Evolutionary conservation across 2,888 invertebrate species (phyloP), one percentile per base, ranked within the genome.

Genomic region (Spisula subtruncata): DNA sequence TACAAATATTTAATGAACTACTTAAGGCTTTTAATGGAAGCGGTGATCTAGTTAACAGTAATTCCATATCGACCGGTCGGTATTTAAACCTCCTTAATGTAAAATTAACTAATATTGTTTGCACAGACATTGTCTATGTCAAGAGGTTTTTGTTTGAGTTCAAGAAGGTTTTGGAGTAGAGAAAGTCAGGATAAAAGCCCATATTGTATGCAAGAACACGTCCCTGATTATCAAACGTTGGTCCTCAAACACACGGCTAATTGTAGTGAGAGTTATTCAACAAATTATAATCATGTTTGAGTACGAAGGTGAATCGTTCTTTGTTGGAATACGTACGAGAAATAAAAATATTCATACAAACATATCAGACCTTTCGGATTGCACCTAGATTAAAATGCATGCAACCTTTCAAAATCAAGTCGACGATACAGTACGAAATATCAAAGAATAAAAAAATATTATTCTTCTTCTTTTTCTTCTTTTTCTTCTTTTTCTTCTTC

Each of bases 1-100:
- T 25, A 66, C 60, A 66, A 66, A 66, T 66, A 66, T 66, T 66
- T n/a, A 66, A 66, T 25, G n/a, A 66, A 66, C 60, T 66, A 66
- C 60, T 66, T 25, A 25, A 25, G 5, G 60, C 25, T n/a, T 66
- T 66, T 10, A 66, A 66, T 25, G 25, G 60, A 25, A n/a, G 60
- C 25, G 25, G 60, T 25, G 60, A 66, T 66, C 25, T 6, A 25
- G 60, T 25, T 10, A 66, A 4, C 5, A 1, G 60, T 66, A 66
- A 66, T 66, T 25, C n/a, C 5, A 66, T 66, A 66, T 25, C 25
- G n/a, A 66, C 10, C n/a, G 1, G 60, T 66, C 60, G 20, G 60
- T 25, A 66, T 66, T 66, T 25, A 66, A 66, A 25, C n/a, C 5
- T 66, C n/a, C 25, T 66, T 0, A 66, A 66, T 25, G 60, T 16